phyloP scores from a whole-genome alignment of 2,797 vertebrate genomes.

The Pseudochromis fuscus region DNA sequence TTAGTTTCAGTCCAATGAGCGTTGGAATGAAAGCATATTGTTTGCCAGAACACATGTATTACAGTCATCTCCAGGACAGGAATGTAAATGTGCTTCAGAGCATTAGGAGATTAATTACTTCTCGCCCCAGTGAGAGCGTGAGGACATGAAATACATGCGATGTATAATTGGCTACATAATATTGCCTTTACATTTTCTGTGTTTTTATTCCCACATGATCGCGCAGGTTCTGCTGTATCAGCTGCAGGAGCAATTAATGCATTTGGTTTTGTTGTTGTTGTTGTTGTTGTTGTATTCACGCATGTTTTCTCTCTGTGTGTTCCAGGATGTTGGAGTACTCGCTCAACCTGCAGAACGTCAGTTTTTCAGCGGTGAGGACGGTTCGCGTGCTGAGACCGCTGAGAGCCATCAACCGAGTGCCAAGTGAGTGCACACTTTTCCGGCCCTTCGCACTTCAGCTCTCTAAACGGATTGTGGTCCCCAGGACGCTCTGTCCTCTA shows the following conservation, averaged over 20 bases:
- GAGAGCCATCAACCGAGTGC: slow-evolving; percentile 98
- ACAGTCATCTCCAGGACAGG: slow-evolving; percentile 42
- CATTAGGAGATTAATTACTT: slow-evolving; percentile 64
- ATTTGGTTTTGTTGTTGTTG: too few relatives aligned
- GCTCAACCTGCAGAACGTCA: slow-evolving; percentile 98
- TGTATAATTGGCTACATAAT: slow-evolving; percentile 54
- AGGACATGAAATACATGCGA: slow-evolving; percentile 46
- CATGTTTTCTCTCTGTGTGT: slow-evolving; percentile 45
- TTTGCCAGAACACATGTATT: slow-evolving; percentile 61
- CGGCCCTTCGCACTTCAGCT: slow-evolving; percentile 21
- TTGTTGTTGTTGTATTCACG: slow-evolving; percentile 18
- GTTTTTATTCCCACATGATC: slow-evolving; percentile 49
- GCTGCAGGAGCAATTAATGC: slow-evolving; percentile 3
- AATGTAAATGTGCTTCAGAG: slow-evolving; percentile 46
- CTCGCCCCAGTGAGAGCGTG: slow-evolving; percentile 21
- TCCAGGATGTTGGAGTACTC: slow-evolving; percentile 98
- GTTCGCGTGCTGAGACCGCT: slow-evolving; percentile 96
- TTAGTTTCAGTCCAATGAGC: slow-evolving; percentile 35
- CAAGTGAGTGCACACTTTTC: slow-evolving; percentile 98
- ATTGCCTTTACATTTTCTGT: slow-evolving; percentile 32
- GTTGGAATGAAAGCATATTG: slow-evolving; percentile 43
- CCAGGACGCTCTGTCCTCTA: slow-evolving; percentile 17
- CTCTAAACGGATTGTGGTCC: slow-evolving; percentile 6
- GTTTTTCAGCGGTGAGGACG: slow-evolving; percentile 96
- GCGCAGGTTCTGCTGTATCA: neutral